These are phyloP conservation scores for Ceratina japonica DNA, from an alignment of 1,140 invertebrate species.

Conservation along the genomic window DNA sequence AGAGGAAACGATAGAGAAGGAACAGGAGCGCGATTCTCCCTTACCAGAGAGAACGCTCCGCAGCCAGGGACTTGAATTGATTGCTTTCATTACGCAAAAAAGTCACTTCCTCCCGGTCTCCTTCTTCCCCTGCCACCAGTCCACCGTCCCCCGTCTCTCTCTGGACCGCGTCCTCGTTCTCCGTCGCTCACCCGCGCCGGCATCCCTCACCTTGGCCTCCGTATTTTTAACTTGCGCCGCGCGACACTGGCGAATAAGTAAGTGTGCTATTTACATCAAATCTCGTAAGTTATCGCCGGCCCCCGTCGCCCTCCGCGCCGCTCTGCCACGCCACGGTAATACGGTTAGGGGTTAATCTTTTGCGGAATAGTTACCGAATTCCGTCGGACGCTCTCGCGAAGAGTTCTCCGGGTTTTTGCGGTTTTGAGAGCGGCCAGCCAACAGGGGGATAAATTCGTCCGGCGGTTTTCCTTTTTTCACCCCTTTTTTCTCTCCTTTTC, in stretches of 20 bases:
- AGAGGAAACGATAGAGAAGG: slow-evolving; percentile 42
- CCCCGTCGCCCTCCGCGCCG: slow-evolving; percentile 12
- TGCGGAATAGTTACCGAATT: slow-evolving; percentile 33
- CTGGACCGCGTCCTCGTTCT: slow-evolving; percentile 25
- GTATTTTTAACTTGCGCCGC: slow-evolving; percentile 78
- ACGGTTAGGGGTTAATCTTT: slow-evolving; percentile 50
- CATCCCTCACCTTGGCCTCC: slow-evolving; percentile 59
- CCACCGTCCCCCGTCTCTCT: slow-evolving; percentile 12
- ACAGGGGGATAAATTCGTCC: slow-evolving; percentile 32
- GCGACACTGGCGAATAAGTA: slow-evolving; percentile 74
- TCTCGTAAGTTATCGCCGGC: slow-evolving; percentile 76
- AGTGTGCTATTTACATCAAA: slow-evolving; percentile 79
- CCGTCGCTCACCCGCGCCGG: slow-evolving; percentile 9
- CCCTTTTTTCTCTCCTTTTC: not conserved
- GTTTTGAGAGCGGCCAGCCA: slow-evolving; percentile 22
- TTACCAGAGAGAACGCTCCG: slow-evolving; percentile 59
- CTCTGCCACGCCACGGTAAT: slow-evolving; percentile 9
- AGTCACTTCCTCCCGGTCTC: slow-evolving; percentile 58
- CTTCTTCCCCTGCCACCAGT: slow-evolving; percentile 15
- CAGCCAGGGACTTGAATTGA: slow-evolving; percentile 77
- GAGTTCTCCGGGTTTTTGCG: slow-evolving; percentile 18
- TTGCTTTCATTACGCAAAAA: slow-evolving; percentile 80
- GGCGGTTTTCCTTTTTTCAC: not conserved
- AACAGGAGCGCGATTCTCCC: slow-evolving; percentile 52
- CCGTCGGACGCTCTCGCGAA: slow-evolving; percentile 10